Evolutionary conservation across 2,888 invertebrate genomes (phyloP).

Genomic region (Epistrophe grossulariae): DNA sequence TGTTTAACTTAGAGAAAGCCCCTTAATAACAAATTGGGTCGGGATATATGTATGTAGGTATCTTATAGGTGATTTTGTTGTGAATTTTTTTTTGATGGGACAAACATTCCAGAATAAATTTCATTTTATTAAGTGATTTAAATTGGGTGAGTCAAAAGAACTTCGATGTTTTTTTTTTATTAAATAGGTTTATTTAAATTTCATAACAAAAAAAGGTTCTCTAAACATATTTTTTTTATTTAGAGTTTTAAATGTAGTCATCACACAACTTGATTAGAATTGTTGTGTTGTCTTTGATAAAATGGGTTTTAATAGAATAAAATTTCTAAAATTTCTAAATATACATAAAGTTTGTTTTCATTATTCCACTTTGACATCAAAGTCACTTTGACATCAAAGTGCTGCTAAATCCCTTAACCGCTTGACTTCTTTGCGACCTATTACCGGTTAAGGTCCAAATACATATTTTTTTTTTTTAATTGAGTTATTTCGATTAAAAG

Average conservation of each 20-base stretch:
- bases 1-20: background rate
- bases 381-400: too few species aligned
- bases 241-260: background rate
- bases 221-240: background rate
- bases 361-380: too few species aligned
- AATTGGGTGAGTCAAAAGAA: conserved; percentile 1
- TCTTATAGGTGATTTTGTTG: background rate
- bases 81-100: background rate
- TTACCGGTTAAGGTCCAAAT: too few species aligned
- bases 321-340: too few species aligned
- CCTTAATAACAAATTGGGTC: background rate
- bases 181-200: conserved; percentile 27
- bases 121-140: conserved; percentile 39
- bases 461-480: too few species aligned
- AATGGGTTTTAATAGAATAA: background rate
- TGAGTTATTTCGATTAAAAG: too few species aligned
- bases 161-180: background rate
- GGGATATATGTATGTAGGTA: too few species aligned
- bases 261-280: background rate
- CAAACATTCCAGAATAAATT: conserved; percentile 13
- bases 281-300: background rate
- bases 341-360: too few species aligned
- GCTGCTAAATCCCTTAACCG: too few species aligned
- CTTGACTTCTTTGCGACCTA: too few species aligned
- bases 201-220: background rate